A percentile compares a stretch with the other conserved stretches of the same genome.
These are phyloP conservation scores for Halcyon badia DNA, from an alignment of 2,797 vertebrate species.

Conservation along the genomic window DNA sequence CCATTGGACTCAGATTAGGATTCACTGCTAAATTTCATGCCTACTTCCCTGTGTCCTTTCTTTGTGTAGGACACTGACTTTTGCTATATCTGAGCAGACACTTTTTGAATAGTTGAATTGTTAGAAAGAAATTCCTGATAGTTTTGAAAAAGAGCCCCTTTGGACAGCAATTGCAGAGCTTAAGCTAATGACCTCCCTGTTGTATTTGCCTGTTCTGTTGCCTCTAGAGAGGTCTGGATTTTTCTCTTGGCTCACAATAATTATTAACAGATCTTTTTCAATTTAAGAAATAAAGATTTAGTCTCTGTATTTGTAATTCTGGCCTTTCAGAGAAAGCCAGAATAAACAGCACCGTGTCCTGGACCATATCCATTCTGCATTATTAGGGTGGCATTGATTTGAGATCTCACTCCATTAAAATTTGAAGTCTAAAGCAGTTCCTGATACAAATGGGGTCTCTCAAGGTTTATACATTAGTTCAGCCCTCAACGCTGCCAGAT, in stretches of 20 bases:
- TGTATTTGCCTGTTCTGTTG: slow-evolving; percentile 10
- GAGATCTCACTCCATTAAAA: slow-evolving; percentile 65
- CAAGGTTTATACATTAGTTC: slow-evolving; percentile 55
- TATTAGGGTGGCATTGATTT: slow-evolving; percentile 55
- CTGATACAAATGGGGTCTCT: slow-evolving; percentile 57
- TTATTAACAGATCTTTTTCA: slow-evolving; percentile 57
- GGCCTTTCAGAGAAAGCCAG: slow-evolving; percentile 28
- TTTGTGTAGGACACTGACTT: background rate
- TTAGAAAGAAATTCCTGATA: slow-evolving; percentile 11
- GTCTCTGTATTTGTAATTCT: slow-evolving; percentile 22
- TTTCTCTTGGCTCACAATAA: slow-evolving; percentile 37
- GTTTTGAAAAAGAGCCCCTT: slow-evolving; percentile 18
- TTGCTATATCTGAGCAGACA: background rate
- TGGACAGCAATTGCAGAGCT: slow-evolving; percentile 21
- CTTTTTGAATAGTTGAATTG: background rate
- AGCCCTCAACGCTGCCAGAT: slow-evolving; percentile 61
- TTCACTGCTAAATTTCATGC: background rate
- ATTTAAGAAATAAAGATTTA: slow-evolving; percentile 23
- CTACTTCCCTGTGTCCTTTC: background rate
- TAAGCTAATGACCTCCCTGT: slow-evolving; percentile 1
- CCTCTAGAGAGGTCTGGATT: slow-evolving; percentile 24
- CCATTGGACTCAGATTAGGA: fast-evolving
- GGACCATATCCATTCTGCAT: slow-evolving; percentile 36
- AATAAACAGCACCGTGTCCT: slow-evolving; percentile 29
- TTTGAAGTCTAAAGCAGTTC: slow-evolving; percentile 54